Conservation (phyloP, 2,797 vertebrate species). For the Loriculus beryllinus region DNA sequence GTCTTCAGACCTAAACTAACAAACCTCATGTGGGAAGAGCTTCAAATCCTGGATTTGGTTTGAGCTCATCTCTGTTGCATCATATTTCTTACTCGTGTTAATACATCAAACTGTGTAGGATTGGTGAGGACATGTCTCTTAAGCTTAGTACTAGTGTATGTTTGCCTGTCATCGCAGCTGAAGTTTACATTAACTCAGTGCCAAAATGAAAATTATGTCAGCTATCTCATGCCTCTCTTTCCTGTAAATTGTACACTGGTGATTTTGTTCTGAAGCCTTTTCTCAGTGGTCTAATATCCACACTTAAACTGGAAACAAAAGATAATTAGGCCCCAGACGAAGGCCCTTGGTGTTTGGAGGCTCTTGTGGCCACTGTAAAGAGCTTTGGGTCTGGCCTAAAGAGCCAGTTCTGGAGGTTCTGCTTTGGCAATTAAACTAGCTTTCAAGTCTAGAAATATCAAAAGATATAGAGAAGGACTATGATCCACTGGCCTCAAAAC, state of each 20-base stretch:
- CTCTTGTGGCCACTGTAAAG: background rate
- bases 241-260: slow-evolving; percentile 3
- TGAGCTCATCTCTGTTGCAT: background rate
- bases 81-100: background rate
- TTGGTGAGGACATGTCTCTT: background rate
- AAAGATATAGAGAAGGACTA: background rate
- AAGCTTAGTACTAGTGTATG: background rate
- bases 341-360: background rate
- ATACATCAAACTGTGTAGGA: background rate
- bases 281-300: background rate
- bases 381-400: background rate
- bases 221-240: slow-evolving; percentile 20
- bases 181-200: background rate
- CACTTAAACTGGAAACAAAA: background rate
- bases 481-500: background rate
- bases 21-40: background rate
- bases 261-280: slow-evolving; percentile 12
- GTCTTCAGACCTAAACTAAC: background rate
- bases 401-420: background rate
- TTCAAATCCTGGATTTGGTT: background rate
- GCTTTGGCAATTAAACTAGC: background rate
- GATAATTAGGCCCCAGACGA: background rate
- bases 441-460: background rate
- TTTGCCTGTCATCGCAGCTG: background rate
- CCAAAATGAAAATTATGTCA: background rate